Evolutionary conservation across 2,888 invertebrate species (phyloP).

Genomic region (Eutolmus rufibarbis): DNA sequence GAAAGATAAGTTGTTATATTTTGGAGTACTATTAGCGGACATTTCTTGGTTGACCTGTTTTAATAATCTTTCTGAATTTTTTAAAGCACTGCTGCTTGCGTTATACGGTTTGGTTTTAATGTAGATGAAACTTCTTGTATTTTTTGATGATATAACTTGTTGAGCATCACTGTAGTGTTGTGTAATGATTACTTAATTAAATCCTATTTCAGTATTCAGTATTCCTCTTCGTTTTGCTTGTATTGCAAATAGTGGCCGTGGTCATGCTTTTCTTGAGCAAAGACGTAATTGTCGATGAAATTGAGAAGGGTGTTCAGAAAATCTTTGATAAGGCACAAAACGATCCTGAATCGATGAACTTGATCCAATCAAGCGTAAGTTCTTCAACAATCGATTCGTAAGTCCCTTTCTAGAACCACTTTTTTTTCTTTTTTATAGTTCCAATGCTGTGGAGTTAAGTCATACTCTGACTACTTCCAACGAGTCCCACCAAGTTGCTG

Average conservation of each 20-base stretch:
- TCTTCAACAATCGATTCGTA: neutral
- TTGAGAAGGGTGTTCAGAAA: constrained; percentile 65
- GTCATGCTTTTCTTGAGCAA: constrained; percentile 72
- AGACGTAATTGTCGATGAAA: constrained; percentile 65
- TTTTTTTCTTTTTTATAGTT: constrained; percentile 49
- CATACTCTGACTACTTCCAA: constrained; percentile 52
- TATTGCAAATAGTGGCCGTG: constrained; percentile 75
- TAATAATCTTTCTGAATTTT: too few species aligned
- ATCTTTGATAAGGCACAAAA: constrained; percentile 61
- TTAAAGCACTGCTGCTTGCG: too few species aligned
- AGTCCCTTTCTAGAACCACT: neutral
- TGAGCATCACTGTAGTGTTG: neutral
- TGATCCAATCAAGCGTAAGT: constrained; percentile 7
- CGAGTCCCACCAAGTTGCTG: neutral
- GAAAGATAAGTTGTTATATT: too few species aligned
- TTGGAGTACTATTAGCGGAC: too few species aligned
- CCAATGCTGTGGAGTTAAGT: constrained; percentile 57
- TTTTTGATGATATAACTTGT: neutral
- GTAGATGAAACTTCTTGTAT: too few species aligned
- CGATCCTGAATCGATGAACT: constrained; percentile 63
- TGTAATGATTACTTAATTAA: neutral
- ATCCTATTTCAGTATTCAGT: constrained; percentile 71
- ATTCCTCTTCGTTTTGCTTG: constrained; percentile 74
- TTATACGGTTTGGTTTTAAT: too few species aligned
- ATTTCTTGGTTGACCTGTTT: too few species aligned